Conservation (phyloP, 2,797 vertebrate genomes). For the Smutsia temminckii region DNA sequence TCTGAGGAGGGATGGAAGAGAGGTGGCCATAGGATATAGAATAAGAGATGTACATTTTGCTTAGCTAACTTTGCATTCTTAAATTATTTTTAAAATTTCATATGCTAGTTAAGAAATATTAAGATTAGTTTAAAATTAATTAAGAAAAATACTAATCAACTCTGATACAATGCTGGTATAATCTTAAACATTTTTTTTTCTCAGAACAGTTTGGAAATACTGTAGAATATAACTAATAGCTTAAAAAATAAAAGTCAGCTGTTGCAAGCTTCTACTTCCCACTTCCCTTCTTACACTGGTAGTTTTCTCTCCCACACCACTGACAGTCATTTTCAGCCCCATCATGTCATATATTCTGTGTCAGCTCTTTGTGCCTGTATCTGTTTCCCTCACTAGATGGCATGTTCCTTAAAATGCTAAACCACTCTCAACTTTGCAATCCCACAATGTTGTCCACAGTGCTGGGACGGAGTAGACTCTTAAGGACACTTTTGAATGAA, state of each 20-base stretch:
- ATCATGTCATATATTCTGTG: neutral
- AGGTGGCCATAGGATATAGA: neutral
- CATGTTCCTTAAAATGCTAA: neutral
- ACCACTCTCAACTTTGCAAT: neutral
- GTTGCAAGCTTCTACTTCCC: neutral
- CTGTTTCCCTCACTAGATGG: neutral
- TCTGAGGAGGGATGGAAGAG: neutral
- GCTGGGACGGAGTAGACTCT: neutral
- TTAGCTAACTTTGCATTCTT: neutral
- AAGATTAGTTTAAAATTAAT: neutral
- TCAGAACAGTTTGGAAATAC: neutral
- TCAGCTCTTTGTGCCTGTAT: neutral
- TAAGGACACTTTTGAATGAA: neutral
- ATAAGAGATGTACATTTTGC: neutral
- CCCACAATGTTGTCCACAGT: neutral
- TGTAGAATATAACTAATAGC: neutral
- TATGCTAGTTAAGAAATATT: neutral
- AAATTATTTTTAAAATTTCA: neutral
- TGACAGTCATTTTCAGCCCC: neutral
- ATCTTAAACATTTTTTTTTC: neutral
- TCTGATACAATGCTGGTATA: neutral
- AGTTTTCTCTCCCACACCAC: neutral
- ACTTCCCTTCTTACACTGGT: neutral
- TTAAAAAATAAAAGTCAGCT: neutral
- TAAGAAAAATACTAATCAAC: neutral